Conservation (phyloP, 2,888 invertebrate genomes). For the Patella depressa region DNA sequence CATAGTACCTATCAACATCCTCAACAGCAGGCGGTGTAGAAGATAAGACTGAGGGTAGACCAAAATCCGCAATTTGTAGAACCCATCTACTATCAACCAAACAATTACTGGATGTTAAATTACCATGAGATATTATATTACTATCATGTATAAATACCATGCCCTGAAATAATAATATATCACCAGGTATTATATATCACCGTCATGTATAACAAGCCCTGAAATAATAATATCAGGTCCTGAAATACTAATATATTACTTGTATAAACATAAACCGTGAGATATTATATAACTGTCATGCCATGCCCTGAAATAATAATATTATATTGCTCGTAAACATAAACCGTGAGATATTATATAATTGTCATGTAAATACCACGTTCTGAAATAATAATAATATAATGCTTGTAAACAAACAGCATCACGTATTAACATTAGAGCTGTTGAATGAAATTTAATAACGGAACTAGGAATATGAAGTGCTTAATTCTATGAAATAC, state of each 20-base stretch:
- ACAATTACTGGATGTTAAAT: slow-evolving; percentile 65
- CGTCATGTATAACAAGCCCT: no score
- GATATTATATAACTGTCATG: slow-evolving; percentile 61
- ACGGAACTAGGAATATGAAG: no score
- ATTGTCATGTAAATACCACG: no score
- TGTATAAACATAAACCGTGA: slow-evolving; percentile 45
- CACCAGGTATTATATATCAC: no score
- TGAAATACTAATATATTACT: no score
- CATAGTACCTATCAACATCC: slow-evolving; percentile 40
- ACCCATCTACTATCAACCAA: slow-evolving; percentile 67
- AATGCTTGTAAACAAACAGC: slow-evolving; percentile 33
- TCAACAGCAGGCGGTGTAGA: slow-evolving; percentile 34
- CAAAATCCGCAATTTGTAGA: slow-evolving; percentile 65
- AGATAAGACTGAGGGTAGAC: slow-evolving; percentile 52
- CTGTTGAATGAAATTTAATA: no score
- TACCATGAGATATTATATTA: slow-evolving; percentile 62
- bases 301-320: slow-evolving; percentile 57
- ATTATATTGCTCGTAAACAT: neutral
- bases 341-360: no score
- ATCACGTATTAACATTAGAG: slow-evolving; percentile 45
- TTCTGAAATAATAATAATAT: no score
- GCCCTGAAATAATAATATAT: slow-evolving; percentile 46
- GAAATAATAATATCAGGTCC: no score
- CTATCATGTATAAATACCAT: slow-evolving; percentile 67
- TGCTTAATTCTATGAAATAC: no score